A percentile compares a stretch with the other conserved stretches of the same genome.
Conservation (phyloP, 2,888 invertebrate genomes). For the Hipparchia sbordonii region DNA sequence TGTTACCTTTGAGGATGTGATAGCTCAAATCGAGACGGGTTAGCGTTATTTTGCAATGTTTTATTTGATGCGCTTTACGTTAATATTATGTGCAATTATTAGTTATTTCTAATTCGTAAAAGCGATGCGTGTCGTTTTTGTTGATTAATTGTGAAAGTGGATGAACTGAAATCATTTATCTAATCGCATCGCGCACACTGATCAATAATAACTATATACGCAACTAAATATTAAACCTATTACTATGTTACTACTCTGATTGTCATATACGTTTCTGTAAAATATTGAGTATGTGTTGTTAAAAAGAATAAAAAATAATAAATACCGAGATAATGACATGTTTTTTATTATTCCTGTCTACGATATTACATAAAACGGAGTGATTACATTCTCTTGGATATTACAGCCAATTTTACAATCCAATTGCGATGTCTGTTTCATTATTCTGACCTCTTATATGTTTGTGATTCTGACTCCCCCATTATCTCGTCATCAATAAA, state of each 20-base stretch:
- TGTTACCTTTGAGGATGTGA: constrained; percentile 78
- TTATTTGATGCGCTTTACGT: constrained; percentile 61
- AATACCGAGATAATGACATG: constrained; percentile 68
- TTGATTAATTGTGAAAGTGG: constrained; percentile 40
- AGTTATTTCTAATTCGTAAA: constrained; percentile 51
- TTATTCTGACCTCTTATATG: background rate
- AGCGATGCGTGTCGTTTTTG: constrained; percentile 50
- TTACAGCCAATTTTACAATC: too few species aligned
- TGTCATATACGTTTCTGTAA: constrained; percentile 84
- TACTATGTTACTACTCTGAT: constrained; percentile 80
- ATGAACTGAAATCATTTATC: constrained; percentile 47
- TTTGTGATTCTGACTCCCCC: background rate
- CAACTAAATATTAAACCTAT: constrained; percentile 77
- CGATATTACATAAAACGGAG: too few species aligned
- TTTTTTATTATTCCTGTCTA: constrained; percentile 40
- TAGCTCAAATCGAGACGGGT: constrained; percentile 71
- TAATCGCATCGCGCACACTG: constrained; percentile 60
- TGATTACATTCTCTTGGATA: too few species aligned
- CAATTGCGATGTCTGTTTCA: background rate
- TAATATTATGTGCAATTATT: constrained; percentile 61
- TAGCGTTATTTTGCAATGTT: constrained; percentile 72
- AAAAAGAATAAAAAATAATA: constrained; percentile 82
- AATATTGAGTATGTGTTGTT: constrained; percentile 84
- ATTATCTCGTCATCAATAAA: too few species aligned
- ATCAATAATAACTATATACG: constrained; percentile 66